Percentiles rank a stretch among this genome's conserved stretches.
Evolutionary conservation across 2,888 invertebrate species (phyloP).

Genomic region (Heliconius ethilla): DNA sequence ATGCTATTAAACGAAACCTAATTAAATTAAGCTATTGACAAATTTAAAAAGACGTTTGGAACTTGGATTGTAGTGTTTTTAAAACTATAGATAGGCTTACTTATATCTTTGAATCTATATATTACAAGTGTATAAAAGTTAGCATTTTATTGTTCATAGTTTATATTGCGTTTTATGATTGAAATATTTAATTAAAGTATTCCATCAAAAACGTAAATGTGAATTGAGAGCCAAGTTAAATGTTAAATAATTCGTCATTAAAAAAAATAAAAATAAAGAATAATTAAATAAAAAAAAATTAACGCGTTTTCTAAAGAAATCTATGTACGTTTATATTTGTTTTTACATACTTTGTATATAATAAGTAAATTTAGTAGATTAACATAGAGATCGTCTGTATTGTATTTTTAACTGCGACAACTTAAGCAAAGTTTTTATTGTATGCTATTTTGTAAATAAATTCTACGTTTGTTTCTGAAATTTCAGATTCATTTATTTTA

Average conservation of each 20-base stretch:
- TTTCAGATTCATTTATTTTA: no score
- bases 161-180: no score
- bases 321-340: not conserved
- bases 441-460: not conserved
- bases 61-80: not conserved
- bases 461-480: not conserved
- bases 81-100: no score
- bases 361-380: not conserved
- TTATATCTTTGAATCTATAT: no score
- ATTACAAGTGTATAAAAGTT: no score
- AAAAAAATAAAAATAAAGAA: no score
- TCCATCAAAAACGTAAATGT: no score
- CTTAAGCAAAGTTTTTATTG: not conserved
- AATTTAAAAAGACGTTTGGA: not conserved
- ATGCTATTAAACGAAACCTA: not conserved
- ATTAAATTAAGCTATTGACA: not conserved
- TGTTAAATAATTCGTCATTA: no score
- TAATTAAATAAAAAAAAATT: no score
- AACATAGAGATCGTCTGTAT: not conserved
- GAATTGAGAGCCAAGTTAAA: no score
- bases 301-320: not conserved
- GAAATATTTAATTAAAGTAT: no score
- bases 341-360: not conserved
- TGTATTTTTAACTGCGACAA: not conserved
- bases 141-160: no score